Evolutionary conservation across 2,888 invertebrate species (phyloP).

Genomic region (Cataglyphis albicans): DNA sequence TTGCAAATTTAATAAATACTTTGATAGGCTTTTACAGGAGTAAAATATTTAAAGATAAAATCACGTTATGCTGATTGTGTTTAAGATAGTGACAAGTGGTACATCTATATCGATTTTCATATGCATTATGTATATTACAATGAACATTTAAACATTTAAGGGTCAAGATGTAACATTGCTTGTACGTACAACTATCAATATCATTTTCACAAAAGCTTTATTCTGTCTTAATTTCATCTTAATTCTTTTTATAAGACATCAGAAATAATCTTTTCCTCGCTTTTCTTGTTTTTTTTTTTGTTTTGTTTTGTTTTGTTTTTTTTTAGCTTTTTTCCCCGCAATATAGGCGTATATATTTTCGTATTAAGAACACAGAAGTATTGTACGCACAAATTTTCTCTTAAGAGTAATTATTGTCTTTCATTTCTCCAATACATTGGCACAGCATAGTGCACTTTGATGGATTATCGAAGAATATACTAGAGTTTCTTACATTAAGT

Average conservation of each 20-base stretch:
- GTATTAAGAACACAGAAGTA: constrained; percentile 55
- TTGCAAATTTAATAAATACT: constrained; percentile 2
- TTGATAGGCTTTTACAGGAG: background rate
- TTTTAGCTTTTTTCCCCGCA: constrained; percentile 17
- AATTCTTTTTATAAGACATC: background rate
- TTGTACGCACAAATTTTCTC: constrained; percentile 62
- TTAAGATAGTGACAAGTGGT: constrained; percentile 6
- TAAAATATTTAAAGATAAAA: constrained; percentile 26
- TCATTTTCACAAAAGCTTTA: constrained; percentile 21
- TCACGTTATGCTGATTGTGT: background rate
- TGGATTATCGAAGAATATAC: constrained; percentile 64
- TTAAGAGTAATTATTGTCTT: constrained; percentile 75
- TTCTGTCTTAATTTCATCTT: constrained; percentile 2
- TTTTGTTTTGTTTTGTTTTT: constrained; percentile 19
- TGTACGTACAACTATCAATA: constrained; percentile 31
- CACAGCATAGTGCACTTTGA: constrained; percentile 28
- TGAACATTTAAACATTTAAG: constrained; percentile 50
- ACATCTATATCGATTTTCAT: constrained; percentile 7
- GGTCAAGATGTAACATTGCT: constrained; percentile 41
- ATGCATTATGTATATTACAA: background rate
- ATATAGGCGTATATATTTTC: constrained; percentile 36
- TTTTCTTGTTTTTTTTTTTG: background rate
- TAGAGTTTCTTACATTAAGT: constrained; percentile 66
- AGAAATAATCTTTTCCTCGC: background rate
- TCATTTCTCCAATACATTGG: constrained; percentile 60